Evolutionary conservation across 2,113 vertebrate genomes (phyloP).

Genomic region (Gymnobelideus leadbeateri): DNA sequence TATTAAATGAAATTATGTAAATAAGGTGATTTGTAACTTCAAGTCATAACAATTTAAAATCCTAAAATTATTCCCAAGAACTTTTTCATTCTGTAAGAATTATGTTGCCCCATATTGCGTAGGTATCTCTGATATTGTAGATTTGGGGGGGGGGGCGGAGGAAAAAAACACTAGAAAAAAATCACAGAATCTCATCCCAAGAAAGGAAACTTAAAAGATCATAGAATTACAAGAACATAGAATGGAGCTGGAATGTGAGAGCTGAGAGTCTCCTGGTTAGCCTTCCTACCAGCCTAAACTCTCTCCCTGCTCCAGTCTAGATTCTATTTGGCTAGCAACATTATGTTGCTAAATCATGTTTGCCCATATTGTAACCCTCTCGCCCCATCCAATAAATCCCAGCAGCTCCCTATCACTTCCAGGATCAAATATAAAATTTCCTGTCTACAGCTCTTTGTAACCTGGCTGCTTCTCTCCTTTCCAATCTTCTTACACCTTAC

Average conservation of each 20-base stretch:
- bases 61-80: background rate
- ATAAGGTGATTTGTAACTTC: background rate
- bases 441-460: background rate
- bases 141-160: too few relatives aligned
- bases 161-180: background rate
- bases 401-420: background rate
- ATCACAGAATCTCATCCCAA: background rate
- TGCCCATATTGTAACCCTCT: background rate
- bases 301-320: background rate
- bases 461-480: background rate
- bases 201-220: background rate
- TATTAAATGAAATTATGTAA: background rate
- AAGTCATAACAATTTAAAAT: background rate
- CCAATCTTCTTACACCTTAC: background rate
- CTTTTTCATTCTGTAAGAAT: background rate
- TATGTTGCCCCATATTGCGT: background rate
- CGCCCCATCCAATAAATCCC: background rate
- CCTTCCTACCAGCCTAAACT: background rate
- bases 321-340: background rate
- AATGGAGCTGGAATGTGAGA: background rate
- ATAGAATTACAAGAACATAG: background rate
- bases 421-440: background rate
- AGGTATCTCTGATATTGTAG: background rate
- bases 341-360: background rate
- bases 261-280: background rate